Evolutionary conservation across 2,113 vertebrate species (phyloP).

Genomic region (Pithys albifrons): DNA sequence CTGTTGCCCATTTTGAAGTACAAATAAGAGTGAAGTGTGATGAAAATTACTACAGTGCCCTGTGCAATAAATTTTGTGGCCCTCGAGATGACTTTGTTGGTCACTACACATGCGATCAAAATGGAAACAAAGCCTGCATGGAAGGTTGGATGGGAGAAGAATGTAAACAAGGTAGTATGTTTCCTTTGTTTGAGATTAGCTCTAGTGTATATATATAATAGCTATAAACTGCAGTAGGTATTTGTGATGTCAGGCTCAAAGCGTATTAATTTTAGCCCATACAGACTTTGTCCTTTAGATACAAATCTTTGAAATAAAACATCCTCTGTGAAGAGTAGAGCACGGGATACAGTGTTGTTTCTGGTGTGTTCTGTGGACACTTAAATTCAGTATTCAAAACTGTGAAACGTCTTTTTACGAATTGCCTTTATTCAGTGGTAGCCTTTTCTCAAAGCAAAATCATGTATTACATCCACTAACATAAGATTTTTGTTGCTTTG

Average conservation of each 20-base stretch:
- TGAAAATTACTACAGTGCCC: constrained; percentile 88
- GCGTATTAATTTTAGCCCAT: neutral
- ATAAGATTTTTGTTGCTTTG: neutral
- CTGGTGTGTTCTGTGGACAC: neutral
- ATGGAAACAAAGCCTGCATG: constrained; percentile 90
- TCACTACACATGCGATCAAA: constrained; percentile 90
- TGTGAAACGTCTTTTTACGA: neutral
- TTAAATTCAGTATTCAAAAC: neutral
- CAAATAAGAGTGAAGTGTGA: constrained; percentile 89
- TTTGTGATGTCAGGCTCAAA: neutral
- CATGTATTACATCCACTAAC: neutral
- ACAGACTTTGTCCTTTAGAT: neutral
- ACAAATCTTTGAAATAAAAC: neutral
- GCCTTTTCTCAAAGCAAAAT: neutral
- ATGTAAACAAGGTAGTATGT: constrained; percentile 84
- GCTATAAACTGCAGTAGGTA: neutral
- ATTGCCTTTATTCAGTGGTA: neutral
- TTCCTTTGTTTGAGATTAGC: neutral
- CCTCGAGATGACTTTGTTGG: constrained; percentile 92
- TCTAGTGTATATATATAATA: neutral
- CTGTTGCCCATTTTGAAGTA: constrained; percentile 82
- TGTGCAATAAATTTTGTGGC: constrained; percentile 93
- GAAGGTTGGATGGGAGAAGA: constrained; percentile 91
- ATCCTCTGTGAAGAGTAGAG: neutral
- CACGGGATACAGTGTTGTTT: neutral